phyloP scores from a whole-genome alignment of 2,888 invertebrate genomes.

The Drosophila helvetica region DNA sequence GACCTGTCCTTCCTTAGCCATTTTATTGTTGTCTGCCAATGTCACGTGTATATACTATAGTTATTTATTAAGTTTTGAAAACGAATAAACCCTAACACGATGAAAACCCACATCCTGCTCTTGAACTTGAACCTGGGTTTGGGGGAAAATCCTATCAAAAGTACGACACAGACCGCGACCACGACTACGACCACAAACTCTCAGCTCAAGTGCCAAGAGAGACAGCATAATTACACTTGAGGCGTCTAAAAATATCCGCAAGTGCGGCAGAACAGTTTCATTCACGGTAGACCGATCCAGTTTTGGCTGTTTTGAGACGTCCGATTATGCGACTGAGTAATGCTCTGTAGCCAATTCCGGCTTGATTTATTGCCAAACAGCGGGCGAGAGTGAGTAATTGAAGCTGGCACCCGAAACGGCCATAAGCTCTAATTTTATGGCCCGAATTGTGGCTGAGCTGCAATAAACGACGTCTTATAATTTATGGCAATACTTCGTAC shows the following conservation, averaged over 20 bases:
- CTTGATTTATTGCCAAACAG: conserved; percentile 61
- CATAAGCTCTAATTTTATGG: conserved; percentile 51
- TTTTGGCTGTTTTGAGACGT: conserved; percentile 8
- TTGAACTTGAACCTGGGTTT: conserved; percentile 27
- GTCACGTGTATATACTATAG: conserved; percentile 48
- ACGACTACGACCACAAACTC: conserved; percentile 21
- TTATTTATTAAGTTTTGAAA: conserved; percentile 47
- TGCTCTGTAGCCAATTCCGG: conserved; percentile 44
- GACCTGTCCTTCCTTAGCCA: conserved; percentile 39
- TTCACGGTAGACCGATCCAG: conserved; percentile 22
- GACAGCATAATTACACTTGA: conserved; percentile 62
- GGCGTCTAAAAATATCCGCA: conserved; percentile 46
- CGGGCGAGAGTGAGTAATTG: conserved; percentile 59
- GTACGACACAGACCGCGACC: conserved; percentile 29
- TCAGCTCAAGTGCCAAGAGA: conserved; percentile 40
- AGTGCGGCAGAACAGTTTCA: conserved; percentile 34
- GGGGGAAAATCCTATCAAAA: conserved; percentile 50
- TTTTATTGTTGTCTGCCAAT: conserved; percentile 44
- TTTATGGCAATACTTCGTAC: conserved; percentile 54
- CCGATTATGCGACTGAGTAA: conserved; percentile 31
- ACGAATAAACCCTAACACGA: conserved; percentile 39
- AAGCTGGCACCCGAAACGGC: conserved; percentile 41
- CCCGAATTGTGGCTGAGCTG: conserved; percentile 36
- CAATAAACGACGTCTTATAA: conserved; percentile 52
- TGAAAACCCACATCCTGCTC: conserved; percentile 46